Conservation (phyloP, 2,888 invertebrate species). For the Cephalotes varians region DNA sequence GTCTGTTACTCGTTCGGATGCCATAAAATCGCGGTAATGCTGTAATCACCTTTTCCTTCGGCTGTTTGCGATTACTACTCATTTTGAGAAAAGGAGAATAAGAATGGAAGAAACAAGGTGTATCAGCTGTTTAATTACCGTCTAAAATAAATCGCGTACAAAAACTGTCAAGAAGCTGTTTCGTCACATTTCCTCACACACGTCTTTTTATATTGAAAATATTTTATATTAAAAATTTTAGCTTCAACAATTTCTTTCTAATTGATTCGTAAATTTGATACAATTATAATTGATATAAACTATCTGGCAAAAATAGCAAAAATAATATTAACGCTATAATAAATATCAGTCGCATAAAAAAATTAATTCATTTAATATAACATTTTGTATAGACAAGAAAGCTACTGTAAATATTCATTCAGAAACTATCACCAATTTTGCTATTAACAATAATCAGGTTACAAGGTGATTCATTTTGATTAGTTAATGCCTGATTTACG, state of each 20-base stretch:
- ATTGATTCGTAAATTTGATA: neutral
- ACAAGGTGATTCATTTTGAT: conserved; percentile 46
- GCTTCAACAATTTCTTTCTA: neutral
- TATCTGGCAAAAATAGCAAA: neutral
- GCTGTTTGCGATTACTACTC: conserved; percentile 12
- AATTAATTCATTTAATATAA: neutral
- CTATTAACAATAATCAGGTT: conserved; percentile 41
- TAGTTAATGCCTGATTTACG: conserved; percentile 24
- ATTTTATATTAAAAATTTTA: neutral
- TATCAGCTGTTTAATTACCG: conserved; percentile 23
- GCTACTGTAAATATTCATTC: conserved; percentile 23
- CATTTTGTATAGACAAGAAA: neutral
- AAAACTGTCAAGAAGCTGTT: neutral
- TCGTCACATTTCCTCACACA: neutral
- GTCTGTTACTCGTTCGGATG: conserved; percentile 68
- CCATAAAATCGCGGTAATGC: conserved; percentile 69
- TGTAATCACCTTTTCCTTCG: conserved; percentile 60
- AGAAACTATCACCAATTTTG: conserved; percentile 34
- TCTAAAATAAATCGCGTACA: neutral
- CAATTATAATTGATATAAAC: neutral
- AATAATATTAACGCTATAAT: conserved; percentile 1
- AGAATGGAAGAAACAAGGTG: neutral
- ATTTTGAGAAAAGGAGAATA: neutral
- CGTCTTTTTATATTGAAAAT: neutral
- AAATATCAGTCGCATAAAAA: neutral